Evolutionary conservation across 2,797 vertebrate genomes (phyloP), one percentile per base, ranked within the genome.

Genomic region (Momotus momota): DNA sequence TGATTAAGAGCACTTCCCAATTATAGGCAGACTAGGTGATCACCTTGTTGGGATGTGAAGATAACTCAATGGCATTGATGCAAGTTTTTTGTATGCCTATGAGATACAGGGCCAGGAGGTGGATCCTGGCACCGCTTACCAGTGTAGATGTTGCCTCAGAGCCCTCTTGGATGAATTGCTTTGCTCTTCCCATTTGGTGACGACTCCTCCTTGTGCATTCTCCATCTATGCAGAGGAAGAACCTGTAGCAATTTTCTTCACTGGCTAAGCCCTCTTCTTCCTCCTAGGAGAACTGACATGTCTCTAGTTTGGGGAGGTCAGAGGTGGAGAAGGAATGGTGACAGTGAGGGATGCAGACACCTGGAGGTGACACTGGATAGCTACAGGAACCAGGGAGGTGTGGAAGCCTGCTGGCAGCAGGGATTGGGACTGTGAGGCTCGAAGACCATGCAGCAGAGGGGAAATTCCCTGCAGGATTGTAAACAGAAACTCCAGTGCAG

Each of bases 391-490:
- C 60, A 35, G 71, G 62, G 88, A 96, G 74, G 85, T 95, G 95
- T 95, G 91, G 94, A 83, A 97, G 90, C 85, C 82, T 96, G 87
- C 88, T 92, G 91, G 93, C 90, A 93, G 90, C 82, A 86, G 80
- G 48, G 94, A 64, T 77, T 69, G 80, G 67, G 88, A 75, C 85
- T 91, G 31, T 61, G 74, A 3, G 2, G 60, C 90, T 84, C 1
- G 0, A 94, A 88, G 92, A 61, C 85, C 10, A 5, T 73, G 77
- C 73, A 86, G 91, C 65, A 90, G 95, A 95, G 80, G 61, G 45
- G 70, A 86, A 96, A 96, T 93, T 96, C 96, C 96, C 96, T 80
- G 83, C 78, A 93, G 96, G 81, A 92, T 83, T 82, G 80, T 95
- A 96, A 96, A 94, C 90, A 96, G 86, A 94, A 95, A 94, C 96